Base-by-base conservation (phyloP, 2,797 vertebrate species). In the Artibeus jamaicensis region DNA sequence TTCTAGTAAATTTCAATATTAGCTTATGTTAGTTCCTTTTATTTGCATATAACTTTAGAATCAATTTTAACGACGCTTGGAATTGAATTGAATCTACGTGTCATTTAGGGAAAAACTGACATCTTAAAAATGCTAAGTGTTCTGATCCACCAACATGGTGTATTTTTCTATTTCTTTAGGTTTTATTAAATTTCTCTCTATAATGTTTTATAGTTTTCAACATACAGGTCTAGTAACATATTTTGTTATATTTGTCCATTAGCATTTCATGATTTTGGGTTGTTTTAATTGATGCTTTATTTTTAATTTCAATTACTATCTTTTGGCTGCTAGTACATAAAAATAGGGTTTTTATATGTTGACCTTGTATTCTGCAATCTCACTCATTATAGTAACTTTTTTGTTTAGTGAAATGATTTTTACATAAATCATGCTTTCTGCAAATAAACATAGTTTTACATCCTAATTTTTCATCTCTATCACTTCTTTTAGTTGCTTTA, bases 181-280 rank as follows among this genome's bases (percentile, higher is more conserved):
- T 91, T 53, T 96, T 92, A 70, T 53, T 87, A 77, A 71, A 62
- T 89, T 82, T 92, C n/a, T 79, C 48, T 84, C 37, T 68, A 68
- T 62, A 39, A 76, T 16, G 7, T 65, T 96, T 86, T 77, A 3
- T 55, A 62, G 44, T 89, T 86, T 95, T 82, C 29, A 86, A 19
- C 24, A 53, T 76, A 76, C 0, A 68, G 22, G 21, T 62, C 50
- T 50, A 44, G 0, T 26, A 53, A 67, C 46, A 68, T 24, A 68
- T 81, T 89, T 70, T 55, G 6, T 91, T 81, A 62, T 55, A 74
- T 50, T 65, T 83, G 86, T 48, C 44, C 24, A 18, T 70, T 83
- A 44, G 10, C 62, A 70, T 65, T 89, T 89, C 34, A 88, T 29
- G 50, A 88, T 76, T 91, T 82, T 6, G 26, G 34, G 26, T 34